Evolutionary conservation across 2,797 vertebrate species (phyloP).

Genomic region (Bovichtus variegatus): DNA sequence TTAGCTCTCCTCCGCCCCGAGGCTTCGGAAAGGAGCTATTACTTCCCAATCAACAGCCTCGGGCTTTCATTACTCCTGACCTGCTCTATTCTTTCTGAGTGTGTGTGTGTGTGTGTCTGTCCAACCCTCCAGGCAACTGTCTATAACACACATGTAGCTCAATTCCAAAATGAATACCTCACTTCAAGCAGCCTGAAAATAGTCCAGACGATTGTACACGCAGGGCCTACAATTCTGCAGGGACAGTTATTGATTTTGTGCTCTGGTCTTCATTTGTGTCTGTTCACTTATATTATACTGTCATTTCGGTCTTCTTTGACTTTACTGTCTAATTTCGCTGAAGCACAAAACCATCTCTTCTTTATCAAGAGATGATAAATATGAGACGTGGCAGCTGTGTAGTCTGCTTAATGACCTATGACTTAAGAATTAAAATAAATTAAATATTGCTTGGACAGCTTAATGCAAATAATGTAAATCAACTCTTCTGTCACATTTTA

Average conservation of each 20-base stretch:
- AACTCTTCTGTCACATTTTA: not conserved
- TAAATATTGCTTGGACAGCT: not conserved
- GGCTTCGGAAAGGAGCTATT: slow-evolving; percentile 53
- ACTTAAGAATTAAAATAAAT: too few species aligned
- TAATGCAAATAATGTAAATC: not conserved
- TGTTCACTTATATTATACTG: not conserved
- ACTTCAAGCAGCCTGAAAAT: not conserved
- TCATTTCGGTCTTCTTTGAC: not conserved
- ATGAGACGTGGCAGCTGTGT: not conserved
- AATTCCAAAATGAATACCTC: slow-evolving; percentile 20
- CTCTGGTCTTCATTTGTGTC: slow-evolving; percentile 1
- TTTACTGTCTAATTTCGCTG: not conserved
- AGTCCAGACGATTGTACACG: not conserved
- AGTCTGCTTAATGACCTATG: not conserved
- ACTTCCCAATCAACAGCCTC: slow-evolving; percentile 55
- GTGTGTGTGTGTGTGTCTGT: slow-evolving; percentile 23
- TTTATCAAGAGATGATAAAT: not conserved
- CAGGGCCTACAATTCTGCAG: not conserved
- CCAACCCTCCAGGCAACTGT: slow-evolving; percentile 16
- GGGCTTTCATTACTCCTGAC: slow-evolving; percentile 59
- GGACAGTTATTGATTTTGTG: slow-evolving; percentile 15
- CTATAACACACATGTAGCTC: slow-evolving; percentile 28
- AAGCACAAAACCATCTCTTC: not conserved
- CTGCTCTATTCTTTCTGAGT: slow-evolving; percentile 18
- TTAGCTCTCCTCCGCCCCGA: slow-evolving; percentile 45